A percentile compares a stretch with the other conserved stretches of the same genome.
phyloP scores from a whole-genome alignment of 2,888 invertebrate species.

The Rhamnusium bicolor region DNA sequence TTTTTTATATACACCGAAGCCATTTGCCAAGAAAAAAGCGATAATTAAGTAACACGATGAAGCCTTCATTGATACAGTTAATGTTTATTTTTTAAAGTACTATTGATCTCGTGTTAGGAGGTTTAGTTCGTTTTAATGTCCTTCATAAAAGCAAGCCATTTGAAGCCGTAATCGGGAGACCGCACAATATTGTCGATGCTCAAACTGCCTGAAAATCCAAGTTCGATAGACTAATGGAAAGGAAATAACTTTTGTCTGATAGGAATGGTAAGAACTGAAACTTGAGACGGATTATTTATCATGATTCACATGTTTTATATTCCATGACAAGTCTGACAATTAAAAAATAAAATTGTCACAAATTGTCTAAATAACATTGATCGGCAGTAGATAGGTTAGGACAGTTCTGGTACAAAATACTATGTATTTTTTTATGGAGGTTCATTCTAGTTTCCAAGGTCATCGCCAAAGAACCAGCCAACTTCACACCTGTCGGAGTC shows the following conservation, averaged over 20 bases:
- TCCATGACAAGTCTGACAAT: neutral
- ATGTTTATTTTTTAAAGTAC: constrained; percentile 4
- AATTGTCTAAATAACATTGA: too few species aligned
- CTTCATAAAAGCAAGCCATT: neutral
- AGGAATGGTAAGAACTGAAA: neutral
- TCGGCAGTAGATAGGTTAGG: too few species aligned
- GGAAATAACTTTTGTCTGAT: neutral
- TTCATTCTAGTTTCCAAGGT: too few species aligned
- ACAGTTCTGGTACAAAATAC: too few species aligned
- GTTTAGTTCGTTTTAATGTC: neutral
- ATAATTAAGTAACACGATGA: neutral
- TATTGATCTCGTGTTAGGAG: neutral
- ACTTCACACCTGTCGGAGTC: too few species aligned
- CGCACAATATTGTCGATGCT: constrained; percentile 1
- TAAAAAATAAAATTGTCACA: too few species aligned
- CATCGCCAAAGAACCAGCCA: too few species aligned
- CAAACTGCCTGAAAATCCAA: neutral
- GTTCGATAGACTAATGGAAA: neutral
- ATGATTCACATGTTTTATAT: neutral
- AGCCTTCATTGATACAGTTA: neutral
- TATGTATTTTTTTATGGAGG: too few species aligned
- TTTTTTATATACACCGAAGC: neutral
- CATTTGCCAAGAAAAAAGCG: neutral
- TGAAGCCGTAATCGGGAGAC: neutral
- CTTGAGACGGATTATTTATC: neutral